Percentiles rank a stretch among this genome's conserved stretches.
phyloP scores from a whole-genome alignment of 2,797 vertebrate species.

The Pseudochirops corinnae region DNA sequence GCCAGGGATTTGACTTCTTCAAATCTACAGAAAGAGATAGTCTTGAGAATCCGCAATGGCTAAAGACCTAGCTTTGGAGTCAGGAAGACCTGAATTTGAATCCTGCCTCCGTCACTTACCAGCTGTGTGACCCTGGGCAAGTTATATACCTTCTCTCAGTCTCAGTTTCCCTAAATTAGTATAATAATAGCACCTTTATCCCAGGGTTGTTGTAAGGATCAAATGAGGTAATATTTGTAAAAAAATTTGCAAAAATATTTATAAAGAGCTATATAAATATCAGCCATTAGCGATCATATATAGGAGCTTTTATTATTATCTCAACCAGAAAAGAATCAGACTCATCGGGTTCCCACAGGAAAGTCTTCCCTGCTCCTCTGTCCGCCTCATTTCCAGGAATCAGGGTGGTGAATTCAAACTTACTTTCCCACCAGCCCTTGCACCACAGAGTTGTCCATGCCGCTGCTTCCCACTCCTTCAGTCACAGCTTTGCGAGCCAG shows the following conservation, averaged over 20 bases:
- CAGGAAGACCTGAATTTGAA: neutral
- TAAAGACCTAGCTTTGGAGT: neutral
- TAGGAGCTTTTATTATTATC: neutral
- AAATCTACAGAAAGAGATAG: constrained; percentile 68
- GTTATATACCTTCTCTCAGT: neutral
- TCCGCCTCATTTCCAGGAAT: neutral
- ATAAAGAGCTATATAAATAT: neutral
- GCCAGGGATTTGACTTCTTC: constrained; percentile 77
- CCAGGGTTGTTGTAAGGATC: neutral
- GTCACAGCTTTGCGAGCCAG: constrained; percentile 80
- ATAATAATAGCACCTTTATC: neutral
- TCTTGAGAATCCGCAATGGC: neutral
- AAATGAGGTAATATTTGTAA: neutral
- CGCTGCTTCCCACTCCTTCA: neutral
- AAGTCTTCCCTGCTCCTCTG: neutral
- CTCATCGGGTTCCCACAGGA: neutral
- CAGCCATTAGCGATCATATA: neutral
- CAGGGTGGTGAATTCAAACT: constrained; percentile 37
- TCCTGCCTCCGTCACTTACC: neutral
- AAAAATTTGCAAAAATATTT: neutral
- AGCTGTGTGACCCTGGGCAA: neutral
- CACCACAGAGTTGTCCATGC: neutral
- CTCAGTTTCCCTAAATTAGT: neutral
- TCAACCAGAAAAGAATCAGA: neutral
- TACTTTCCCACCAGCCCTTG: constrained; percentile 84